Evolutionary conservation across 2,888 invertebrate species (phyloP).

Genomic region (Tricholauxania praeusta): DNA sequence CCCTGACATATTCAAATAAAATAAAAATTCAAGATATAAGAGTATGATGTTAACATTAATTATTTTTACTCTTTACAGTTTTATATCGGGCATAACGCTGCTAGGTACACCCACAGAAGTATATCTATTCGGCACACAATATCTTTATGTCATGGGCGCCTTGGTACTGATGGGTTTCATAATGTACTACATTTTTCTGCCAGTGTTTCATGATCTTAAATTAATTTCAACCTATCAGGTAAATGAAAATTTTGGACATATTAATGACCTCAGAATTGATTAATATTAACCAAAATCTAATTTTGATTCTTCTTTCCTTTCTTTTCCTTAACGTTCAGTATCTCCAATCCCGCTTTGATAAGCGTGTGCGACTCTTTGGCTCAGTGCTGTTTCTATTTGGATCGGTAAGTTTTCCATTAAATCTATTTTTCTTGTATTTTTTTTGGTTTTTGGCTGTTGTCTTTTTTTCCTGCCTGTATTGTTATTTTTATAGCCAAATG

Average conservation of each 20-base stretch:
- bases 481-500: constrained; percentile 29
- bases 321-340: constrained; percentile 67
- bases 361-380: constrained; percentile 75
- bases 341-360: constrained; percentile 76
- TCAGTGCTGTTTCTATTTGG: constrained; percentile 75
- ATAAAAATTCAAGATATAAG: too few species aligned
- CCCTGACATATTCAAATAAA: too few species aligned
- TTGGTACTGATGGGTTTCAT: constrained; percentile 71
- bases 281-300: background rate
- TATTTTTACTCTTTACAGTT: constrained; percentile 68
- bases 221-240: constrained; percentile 84
- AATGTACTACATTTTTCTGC: constrained; percentile 75
- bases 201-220: constrained; percentile 78
- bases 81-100: constrained; percentile 82
- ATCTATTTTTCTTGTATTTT: background rate
- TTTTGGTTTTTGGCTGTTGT: constrained; percentile 33
- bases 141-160: constrained; percentile 74
- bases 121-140: constrained; percentile 82
- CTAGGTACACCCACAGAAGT: constrained; percentile 84
- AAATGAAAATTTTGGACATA: constrained; percentile 36
- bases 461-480: constrained; percentile 13
- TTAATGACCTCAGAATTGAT: background rate
- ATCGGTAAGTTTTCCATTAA: constrained; percentile 70
- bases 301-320: background rate
- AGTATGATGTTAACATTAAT: background rate